phyloP scores from a whole-genome alignment of 2,113 vertebrate species.

The Ovibos moschatus region DNA sequence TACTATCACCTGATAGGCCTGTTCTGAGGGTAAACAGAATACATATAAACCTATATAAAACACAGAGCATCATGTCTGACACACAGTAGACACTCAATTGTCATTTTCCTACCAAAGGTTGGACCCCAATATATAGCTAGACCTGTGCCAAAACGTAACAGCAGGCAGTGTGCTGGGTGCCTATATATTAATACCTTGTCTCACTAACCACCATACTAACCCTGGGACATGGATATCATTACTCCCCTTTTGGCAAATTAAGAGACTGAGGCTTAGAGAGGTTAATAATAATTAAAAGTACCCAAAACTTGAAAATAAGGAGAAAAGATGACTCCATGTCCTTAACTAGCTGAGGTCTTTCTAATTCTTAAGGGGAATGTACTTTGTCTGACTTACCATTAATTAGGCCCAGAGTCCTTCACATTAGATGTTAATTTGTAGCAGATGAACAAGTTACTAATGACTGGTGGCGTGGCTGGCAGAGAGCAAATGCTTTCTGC shows the following conservation, averaged over 20 bases:
- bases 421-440: neutral
- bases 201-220: neutral
- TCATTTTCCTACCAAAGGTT: neutral
- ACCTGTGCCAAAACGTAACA: neutral
- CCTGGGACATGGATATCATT: neutral
- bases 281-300: neutral
- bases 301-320: neutral
- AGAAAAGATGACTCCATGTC: neutral
- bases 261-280: neutral
- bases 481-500: neutral
- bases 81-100: neutral
- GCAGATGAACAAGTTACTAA: neutral
- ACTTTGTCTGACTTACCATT: neutral
- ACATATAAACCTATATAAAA: neutral
- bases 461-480: neutral
- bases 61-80: neutral
- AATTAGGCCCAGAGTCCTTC: neutral
- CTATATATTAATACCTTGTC: neutral
- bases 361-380: neutral
- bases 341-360: neutral
- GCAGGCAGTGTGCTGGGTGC: neutral
- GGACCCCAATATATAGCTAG: neutral
- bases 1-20: neutral
- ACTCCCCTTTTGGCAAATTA: neutral
- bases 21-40: neutral